Evolutionary conservation across 2,888 invertebrate genomes (phyloP).

Genomic region (Liposcelis brunnea): DNA sequence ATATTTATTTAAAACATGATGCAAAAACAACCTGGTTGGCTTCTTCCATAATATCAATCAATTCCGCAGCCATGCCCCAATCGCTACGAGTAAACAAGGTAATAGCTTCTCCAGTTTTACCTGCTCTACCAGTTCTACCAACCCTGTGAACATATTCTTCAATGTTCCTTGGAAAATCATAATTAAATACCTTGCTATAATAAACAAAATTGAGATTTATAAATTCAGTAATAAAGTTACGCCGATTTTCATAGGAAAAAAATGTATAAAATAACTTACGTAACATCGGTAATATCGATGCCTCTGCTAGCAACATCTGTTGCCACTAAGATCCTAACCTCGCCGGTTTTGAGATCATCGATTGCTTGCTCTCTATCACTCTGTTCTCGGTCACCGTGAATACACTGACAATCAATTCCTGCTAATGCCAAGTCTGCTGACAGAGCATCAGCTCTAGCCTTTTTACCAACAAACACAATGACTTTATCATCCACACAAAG

Average conservation of each 20-base stretch:
- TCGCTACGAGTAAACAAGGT: constrained; percentile 65
- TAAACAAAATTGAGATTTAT: constrained; percentile 8
- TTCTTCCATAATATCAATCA: constrained; percentile 74
- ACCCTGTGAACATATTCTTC: constrained; percentile 94
- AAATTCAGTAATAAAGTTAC: background rate
- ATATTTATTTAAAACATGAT: background rate
- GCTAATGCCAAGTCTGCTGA: constrained; percentile 57
- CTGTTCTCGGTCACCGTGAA: constrained; percentile 50
- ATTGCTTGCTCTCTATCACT: constrained; percentile 64
- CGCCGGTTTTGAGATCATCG: constrained; percentile 61
- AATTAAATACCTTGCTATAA: constrained; percentile 67
- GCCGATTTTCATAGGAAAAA: background rate
- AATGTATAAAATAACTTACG: constrained; percentile 30
- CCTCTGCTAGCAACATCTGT: constrained; percentile 93
- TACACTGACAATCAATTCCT: constrained; percentile 53
- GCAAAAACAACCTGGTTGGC: constrained; percentile 63
- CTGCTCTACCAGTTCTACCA: constrained; percentile 90
- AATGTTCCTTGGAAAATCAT: constrained; percentile 83
- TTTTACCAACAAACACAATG: constrained; percentile 81
- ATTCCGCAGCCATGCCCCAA: constrained; percentile 63
- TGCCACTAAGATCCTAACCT: constrained; percentile 69
- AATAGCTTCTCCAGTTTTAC: constrained; percentile 63
- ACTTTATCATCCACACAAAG: constrained; percentile 65
- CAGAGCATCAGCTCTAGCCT: constrained; percentile 65
- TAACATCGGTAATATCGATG: constrained; percentile 75